Evolutionary conservation across 2,113 vertebrate species (phyloP).

Genomic region (Nestor notabilis): DNA sequence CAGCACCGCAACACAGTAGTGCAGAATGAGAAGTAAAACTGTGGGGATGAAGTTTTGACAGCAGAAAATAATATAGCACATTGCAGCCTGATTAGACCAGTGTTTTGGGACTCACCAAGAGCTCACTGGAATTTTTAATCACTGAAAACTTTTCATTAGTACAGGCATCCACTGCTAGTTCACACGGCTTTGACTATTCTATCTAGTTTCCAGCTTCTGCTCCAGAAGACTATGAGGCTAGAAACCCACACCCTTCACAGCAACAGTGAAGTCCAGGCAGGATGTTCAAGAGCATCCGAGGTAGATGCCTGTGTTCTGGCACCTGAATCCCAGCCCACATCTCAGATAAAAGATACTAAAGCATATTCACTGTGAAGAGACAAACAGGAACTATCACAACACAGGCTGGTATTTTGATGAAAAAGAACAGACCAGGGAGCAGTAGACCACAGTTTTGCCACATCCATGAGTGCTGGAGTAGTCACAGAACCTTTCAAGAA

Average conservation of each 20-base stretch:
- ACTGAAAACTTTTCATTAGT: background rate
- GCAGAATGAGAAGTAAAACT: background rate
- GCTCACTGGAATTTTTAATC: background rate
- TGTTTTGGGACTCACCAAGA: background rate
- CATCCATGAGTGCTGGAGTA: accelerated
- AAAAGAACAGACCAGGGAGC: background rate
- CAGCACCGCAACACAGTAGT: background rate
- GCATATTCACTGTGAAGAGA: background rate
- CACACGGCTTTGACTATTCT: background rate
- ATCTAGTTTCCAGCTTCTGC: background rate
- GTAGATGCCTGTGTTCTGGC: background rate
- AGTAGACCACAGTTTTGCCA: background rate
- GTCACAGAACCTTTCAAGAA: background rate
- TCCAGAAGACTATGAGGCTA: background rate
- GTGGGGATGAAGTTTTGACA: background rate
- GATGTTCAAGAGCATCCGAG: background rate
- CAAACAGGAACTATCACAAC: background rate
- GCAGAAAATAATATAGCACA: background rate
- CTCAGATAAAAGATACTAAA: background rate
- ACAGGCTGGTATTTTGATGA: background rate
- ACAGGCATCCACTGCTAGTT: background rate
- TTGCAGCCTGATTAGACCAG: background rate
- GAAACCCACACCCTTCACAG: background rate
- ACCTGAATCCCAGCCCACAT: background rate
- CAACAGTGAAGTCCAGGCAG: background rate